Percentiles rank a stretch among this genome's conserved stretches.
Conservation (phyloP, 2,113 vertebrate species). For the Oryzias melastigma region DNA sequence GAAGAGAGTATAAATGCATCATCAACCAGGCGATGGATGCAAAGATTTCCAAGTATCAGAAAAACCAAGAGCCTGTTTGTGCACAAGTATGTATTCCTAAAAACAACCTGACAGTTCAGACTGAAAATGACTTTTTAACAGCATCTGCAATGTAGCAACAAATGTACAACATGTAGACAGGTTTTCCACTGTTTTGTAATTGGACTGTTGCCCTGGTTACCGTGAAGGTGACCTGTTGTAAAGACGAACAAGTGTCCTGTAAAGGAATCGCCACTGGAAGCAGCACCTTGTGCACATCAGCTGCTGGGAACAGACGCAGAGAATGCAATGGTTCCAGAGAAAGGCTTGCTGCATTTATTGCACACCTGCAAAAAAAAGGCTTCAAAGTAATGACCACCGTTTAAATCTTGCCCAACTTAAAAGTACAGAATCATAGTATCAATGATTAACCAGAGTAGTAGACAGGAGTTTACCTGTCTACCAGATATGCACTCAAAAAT, state of each 20-base stretch:
- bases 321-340: slow-evolving; percentile 26
- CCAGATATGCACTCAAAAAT: slow-evolving; percentile 39
- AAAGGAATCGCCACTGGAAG: slow-evolving; percentile 54
- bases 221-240: slow-evolving; percentile 37
- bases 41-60: slow-evolving; percentile 4
- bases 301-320: slow-evolving; percentile 28
- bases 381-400: slow-evolving; percentile 12
- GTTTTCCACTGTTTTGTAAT: slow-evolving; percentile 42
- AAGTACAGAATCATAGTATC: slow-evolving; percentile 29
- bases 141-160: slow-evolving; percentile 10
- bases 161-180: slow-evolving; percentile 9
- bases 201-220: slow-evolving; percentile 14
- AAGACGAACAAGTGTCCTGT: slow-evolving; percentile 25
- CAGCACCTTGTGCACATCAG: slow-evolving; percentile 45
- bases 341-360: slow-evolving; percentile 23
- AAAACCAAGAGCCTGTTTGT: slow-evolving; percentile 21
- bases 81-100: slow-evolving; percentile 26
- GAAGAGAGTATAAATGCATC: no score
- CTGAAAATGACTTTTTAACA: background rate
- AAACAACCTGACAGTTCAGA: slow-evolving; percentile 15
- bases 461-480: slow-evolving; percentile 38
- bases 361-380: slow-evolving; percentile 36
- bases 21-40: no score
- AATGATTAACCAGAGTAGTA: slow-evolving; percentile 65
- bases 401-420: slow-evolving; percentile 1